Evolutionary conservation across 2,797 vertebrate genomes (phyloP).

Genomic region (Anguilla pacifica): DNA sequence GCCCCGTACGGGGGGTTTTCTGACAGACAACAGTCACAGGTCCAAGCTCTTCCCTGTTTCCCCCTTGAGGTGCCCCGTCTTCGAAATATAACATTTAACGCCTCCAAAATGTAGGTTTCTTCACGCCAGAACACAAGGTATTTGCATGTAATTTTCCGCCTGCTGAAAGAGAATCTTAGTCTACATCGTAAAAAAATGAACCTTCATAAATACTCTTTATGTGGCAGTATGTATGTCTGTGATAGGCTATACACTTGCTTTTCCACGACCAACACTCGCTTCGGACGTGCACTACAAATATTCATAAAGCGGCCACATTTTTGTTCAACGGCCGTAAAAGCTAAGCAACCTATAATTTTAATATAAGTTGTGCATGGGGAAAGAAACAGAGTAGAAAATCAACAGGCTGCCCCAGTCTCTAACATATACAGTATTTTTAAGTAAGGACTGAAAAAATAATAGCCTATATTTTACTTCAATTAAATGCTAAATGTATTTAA

Average conservation of each 20-base stretch:
- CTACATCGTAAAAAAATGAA: background rate
- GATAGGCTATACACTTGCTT: background rate
- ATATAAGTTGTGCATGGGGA: too few species aligned
- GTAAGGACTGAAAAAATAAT: background rate
- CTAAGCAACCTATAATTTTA: background rate
- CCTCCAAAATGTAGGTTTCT: background rate
- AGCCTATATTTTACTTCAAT: background rate
- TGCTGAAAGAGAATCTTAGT: background rate
- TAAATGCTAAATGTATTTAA: background rate
- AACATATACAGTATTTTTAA: background rate
- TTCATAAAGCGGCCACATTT: background rate
- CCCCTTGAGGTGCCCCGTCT: background rate
- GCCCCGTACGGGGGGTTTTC: constrained; percentile 53
- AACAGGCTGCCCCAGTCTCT: too few species aligned
- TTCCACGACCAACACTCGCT: background rate
- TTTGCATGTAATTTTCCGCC: background rate
- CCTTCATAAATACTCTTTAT: background rate
- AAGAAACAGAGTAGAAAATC: too few species aligned
- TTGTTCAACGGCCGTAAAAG: background rate
- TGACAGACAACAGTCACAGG: constrained; percentile 53
- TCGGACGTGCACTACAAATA: background rate
- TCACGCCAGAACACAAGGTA: background rate
- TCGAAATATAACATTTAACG: background rate
- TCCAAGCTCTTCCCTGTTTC: background rate
- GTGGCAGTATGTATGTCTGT: background rate